Conservation (phyloP, 2,113 vertebrate genomes). For the Tamias sibiricus region DNA sequence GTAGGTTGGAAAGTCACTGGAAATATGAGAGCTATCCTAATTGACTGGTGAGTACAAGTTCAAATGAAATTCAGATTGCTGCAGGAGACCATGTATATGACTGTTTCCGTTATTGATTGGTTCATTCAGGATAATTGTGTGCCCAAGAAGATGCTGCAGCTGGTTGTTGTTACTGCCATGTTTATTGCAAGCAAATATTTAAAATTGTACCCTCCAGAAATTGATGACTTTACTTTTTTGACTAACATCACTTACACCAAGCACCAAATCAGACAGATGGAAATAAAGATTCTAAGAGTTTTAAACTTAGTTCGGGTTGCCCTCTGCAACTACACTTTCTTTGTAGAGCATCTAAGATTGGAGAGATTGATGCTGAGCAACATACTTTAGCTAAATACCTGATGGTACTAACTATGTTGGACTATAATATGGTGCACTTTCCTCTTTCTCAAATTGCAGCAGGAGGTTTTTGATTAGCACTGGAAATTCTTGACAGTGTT, state of each 20-base stretch:
- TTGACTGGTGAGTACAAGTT: constrained; percentile 95
- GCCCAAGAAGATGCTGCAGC: too few relatives aligned
- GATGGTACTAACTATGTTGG: constrained; percentile 91
- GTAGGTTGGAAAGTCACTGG: constrained; percentile 88
- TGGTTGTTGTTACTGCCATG: too few relatives aligned
- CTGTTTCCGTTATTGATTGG: constrained; percentile 90
- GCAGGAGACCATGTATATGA: constrained; percentile 94
- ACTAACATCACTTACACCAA: constrained; percentile 90
- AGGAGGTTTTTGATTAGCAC: constrained; percentile 89
- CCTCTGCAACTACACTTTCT: constrained; percentile 91
- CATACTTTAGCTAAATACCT: constrained; percentile 92
- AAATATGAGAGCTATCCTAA: constrained; percentile 91
- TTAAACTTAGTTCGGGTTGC: constrained; percentile 89
- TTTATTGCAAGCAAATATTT: constrained; percentile 94
- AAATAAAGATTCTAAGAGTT: constrained; percentile 88
- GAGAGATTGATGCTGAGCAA: constrained; percentile 89
- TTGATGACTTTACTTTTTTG: constrained; percentile 88
- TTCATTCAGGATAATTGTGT: constrained; percentile 93
- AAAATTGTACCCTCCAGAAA: constrained; percentile 89
- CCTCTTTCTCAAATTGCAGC: constrained; percentile 90
- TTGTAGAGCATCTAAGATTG: constrained; percentile 89
- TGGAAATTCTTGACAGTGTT: constrained; percentile 88
- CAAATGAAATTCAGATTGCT: constrained; percentile 90
- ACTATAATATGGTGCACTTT: constrained; percentile 93
- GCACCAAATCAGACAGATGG: constrained; percentile 91